A percentile compares a stretch with the other conserved stretches of the same genome.
These are phyloP conservation scores for Crocallis elinguaria DNA, from an alignment of 2,888 invertebrate genomes.

Conservation along the genomic window DNA sequence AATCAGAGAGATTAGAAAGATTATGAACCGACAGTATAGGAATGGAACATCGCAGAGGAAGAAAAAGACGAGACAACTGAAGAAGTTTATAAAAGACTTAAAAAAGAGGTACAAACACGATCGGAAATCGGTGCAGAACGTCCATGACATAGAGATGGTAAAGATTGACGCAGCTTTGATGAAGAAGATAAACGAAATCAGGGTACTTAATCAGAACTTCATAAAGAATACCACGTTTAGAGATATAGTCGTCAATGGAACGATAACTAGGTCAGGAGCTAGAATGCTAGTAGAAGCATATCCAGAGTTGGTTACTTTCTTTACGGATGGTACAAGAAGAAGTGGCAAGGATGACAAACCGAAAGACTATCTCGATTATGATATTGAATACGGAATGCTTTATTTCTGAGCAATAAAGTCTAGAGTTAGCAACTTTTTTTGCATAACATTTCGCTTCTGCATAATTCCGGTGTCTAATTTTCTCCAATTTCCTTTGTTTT, in stretches of 20 bases:
- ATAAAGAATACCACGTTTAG: slow-evolving; percentile 62
- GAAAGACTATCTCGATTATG: slow-evolving; percentile 57
- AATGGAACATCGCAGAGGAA: slow-evolving; percentile 61
- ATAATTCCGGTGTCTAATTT: neutral
- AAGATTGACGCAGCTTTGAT: slow-evolving; percentile 56
- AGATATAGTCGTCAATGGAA: slow-evolving; percentile 62
- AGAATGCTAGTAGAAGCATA: slow-evolving; percentile 58
- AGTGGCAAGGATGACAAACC: slow-evolving; percentile 14
- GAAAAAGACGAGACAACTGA: slow-evolving; percentile 65
- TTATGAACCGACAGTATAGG: slow-evolving; percentile 57
- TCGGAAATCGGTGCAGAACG: slow-evolving; percentile 57
- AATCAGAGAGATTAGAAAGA: slow-evolving; percentile 58
- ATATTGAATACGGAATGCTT: slow-evolving; percentile 63
- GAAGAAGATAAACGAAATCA: slow-evolving; percentile 53
- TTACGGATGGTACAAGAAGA: slow-evolving; percentile 39
- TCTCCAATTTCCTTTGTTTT: neutral
- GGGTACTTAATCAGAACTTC: slow-evolving; percentile 55
- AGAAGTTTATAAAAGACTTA: slow-evolving; percentile 63
- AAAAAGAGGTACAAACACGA: slow-evolving; percentile 67
- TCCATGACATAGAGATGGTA: slow-evolving; percentile 59
- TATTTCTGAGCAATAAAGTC: slow-evolving; percentile 60
- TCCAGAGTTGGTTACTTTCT: slow-evolving; percentile 54
- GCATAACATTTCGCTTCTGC: neutral
- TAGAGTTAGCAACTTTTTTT: slow-evolving; percentile 11
- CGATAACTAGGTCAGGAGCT: slow-evolving; percentile 49